Evolutionary conservation across 2,888 invertebrate genomes (phyloP).

Genomic region (Ennomos fuscantarius): DNA sequence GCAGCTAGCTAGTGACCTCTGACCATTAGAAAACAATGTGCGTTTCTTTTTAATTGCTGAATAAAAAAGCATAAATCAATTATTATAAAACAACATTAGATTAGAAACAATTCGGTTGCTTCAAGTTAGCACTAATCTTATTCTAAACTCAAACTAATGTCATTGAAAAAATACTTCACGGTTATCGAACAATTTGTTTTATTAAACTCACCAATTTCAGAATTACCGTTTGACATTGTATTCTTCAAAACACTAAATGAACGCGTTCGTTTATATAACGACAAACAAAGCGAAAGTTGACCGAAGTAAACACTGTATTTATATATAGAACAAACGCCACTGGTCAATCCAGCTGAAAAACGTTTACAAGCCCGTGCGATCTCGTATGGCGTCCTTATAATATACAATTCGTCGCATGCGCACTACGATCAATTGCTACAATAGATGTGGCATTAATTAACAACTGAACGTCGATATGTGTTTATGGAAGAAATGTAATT

Average conservation of each 20-base stretch:
- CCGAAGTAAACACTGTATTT: slow-evolving; percentile 45
- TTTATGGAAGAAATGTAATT: slow-evolving; percentile 50
- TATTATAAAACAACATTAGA: too few species aligned
- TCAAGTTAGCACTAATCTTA: not conserved
- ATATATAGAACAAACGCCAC: slow-evolving; percentile 52
- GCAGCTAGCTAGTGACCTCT: too few species aligned
- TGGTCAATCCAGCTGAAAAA: slow-evolving; percentile 45
- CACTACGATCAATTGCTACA: slow-evolving; percentile 74
- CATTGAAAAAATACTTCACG: slow-evolving; percentile 6
- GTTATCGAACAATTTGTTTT: not conserved
- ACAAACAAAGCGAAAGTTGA: slow-evolving; percentile 35
- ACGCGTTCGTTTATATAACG: slow-evolving; percentile 39
- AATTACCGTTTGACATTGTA: slow-evolving; percentile 52
- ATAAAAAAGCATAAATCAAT: too few species aligned
- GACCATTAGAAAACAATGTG: too few species aligned
- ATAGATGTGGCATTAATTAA: slow-evolving; percentile 72
- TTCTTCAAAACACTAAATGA: slow-evolving; percentile 34
- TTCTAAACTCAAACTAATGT: slow-evolving; percentile 6
- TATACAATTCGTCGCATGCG: slow-evolving; percentile 79
- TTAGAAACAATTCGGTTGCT: not conserved
- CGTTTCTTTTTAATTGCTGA: too few species aligned
- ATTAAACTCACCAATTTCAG: slow-evolving; percentile 53
- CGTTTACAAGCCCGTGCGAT: slow-evolving; percentile 59
- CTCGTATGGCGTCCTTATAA: slow-evolving; percentile 64
- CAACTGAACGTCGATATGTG: slow-evolving; percentile 64